Evolutionary conservation across 1,140 invertebrate species (phyloP), one percentile per base, ranked within the genome.

Genomic region (Bathynomus jamesi): DNA sequence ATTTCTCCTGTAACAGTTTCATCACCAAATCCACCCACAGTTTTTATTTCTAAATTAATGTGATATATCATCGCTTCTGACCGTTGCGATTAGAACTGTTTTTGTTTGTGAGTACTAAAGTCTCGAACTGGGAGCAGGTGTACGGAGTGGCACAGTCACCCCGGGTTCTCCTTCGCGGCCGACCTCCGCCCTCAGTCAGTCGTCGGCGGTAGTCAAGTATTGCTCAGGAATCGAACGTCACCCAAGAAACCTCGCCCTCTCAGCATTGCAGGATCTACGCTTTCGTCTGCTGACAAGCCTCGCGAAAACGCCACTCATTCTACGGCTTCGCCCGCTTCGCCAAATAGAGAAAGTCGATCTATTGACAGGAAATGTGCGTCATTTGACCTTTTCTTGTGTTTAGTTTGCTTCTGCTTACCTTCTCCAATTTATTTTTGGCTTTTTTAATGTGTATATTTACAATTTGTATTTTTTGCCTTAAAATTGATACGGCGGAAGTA

Each of bases 261-360:
- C 78, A 93, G 91, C 83, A 93, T 94, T 80, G 91, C 91, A 77
- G 90, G 90, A 79, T 92, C 91, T 73, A 92, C 81, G 87, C 89
- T 83, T 32, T 75, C 71, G 24, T 68, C 72, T 65, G 75, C 75
- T 53, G 75, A 78, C 71, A 75, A 71, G 63, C 75, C 69, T 40
- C 70, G 73, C 30, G 72, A 70, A 69, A 53, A 11, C 13, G 40
- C 40, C 21, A 17, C 40, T 53, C 11, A 11, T 53, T 21, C 21
- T 2, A 21, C 40, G 13, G 40, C 40, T 21, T 53, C 40, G 21
- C 11, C 21, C 40, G 60, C 69, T 62, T 70, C 71, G 53, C 67
- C 32, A 25, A 67, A 63, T 65, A 79, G 75, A 67, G 75, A 76
- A 62, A 71, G 75, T 65, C 69, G 75, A 60, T 65, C 75, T 27